phyloP scores from a whole-genome alignment of 2,113 vertebrate genomes.

The Vulpes ferrilata region DNA sequence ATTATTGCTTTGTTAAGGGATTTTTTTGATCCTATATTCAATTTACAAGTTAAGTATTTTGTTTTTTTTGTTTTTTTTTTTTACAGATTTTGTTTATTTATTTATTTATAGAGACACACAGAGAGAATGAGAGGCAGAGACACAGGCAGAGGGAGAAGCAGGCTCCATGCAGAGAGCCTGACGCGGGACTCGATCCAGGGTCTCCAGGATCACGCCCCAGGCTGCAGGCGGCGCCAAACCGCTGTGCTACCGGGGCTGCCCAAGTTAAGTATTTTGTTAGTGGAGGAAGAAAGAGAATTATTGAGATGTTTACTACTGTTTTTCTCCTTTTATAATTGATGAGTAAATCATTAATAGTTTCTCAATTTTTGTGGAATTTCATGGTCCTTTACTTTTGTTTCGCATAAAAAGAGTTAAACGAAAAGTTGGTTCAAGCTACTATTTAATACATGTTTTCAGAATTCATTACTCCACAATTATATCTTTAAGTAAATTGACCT shows the following conservation, averaged over 20 bases:
- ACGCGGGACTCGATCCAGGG: too few species aligned
- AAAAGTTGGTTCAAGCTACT: slow-evolving; percentile 14
- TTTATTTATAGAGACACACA: too few species aligned
- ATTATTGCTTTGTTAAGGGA: background rate
- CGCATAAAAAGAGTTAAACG: background rate
- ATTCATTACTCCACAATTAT: slow-evolving; percentile 7
- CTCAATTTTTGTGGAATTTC: background rate
- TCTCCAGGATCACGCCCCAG: too few species aligned
- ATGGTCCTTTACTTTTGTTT: slow-evolving; percentile 17
- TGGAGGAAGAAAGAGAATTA: slow-evolving; percentile 24
- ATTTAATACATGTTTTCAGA: slow-evolving; percentile 42
- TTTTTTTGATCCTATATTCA: slow-evolving; percentile 30
- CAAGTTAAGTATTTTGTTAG: slow-evolving; percentile 27
- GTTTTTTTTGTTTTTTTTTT: background rate
- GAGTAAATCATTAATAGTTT: background rate
- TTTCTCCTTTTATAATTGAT: slow-evolving; percentile 45
- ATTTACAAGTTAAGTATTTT: slow-evolving; percentile 34
- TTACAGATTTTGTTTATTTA: too few species aligned
- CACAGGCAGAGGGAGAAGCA: too few species aligned
- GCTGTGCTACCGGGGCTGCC: too few species aligned
- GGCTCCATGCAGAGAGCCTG: too few species aligned
- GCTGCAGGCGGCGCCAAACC: too few species aligned
- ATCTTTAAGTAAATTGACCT: background rate
- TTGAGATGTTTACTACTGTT: background rate
- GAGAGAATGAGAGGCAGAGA: too few species aligned